A percentile compares a stretch with the other conserved stretches of the same genome.
Evolutionary conservation across 2,888 invertebrate species (phyloP).

Genomic region (Slavum lentiscoides): DNA sequence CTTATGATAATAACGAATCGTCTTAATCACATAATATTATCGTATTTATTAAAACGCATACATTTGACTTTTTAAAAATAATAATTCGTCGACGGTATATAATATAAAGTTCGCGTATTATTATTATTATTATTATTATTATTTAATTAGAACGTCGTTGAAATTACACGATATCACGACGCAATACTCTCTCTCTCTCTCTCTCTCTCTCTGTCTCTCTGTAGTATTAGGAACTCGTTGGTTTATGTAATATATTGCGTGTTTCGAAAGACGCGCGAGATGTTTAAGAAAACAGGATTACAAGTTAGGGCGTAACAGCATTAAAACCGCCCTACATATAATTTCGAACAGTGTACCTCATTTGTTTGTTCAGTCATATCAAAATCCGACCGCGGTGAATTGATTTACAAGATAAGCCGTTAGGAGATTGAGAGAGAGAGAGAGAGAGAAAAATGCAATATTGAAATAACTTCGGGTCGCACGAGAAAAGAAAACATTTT

Average conservation of each 20-base stretch:
- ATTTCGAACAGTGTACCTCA: conserved; percentile 16
- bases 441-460: background rate
- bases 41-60: no score
- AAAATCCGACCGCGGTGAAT: conserved; percentile 26
- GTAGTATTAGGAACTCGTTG: background rate
- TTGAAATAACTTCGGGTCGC: background rate
- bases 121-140: no score
- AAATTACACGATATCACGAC: background rate
- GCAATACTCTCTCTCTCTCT: no score
- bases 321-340: conserved; percentile 12
- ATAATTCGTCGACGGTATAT: no score
- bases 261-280: background rate
- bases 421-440: background rate
- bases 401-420: conserved; percentile 35
- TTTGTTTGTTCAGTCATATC: conserved; percentile 24
- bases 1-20: no score
- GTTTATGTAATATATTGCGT: background rate
- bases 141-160: background rate
- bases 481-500: background rate
- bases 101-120: no score
- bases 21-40: no score
- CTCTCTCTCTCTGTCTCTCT: no score
- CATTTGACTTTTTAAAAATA: no score
- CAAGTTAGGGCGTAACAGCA: conserved; percentile 14
- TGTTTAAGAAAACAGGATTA: conserved; percentile 40